Conservation (phyloP, 2,797 vertebrate species). For the Poecilia velifera region DNA sequence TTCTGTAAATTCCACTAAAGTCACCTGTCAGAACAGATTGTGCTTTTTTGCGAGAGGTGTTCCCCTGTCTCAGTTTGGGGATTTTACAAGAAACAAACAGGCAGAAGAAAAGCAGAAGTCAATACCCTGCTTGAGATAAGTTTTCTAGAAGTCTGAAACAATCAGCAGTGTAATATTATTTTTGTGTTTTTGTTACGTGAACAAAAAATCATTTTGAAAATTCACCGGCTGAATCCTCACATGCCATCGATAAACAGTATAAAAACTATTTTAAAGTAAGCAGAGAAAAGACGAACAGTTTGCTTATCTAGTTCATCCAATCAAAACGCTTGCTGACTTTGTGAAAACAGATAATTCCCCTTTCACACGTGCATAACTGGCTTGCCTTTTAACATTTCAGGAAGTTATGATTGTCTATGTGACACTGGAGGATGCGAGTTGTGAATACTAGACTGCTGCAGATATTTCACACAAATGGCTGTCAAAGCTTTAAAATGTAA, state of each 20-base stretch:
- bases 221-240: background rate
- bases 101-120: background rate
- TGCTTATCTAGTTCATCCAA: background rate
- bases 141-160: background rate
- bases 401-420: background rate
- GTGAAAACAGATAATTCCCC: background rate
- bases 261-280: background rate
- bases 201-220: background rate
- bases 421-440: background rate
- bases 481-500: background rate
- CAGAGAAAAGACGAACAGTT: background rate
- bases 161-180: background rate
- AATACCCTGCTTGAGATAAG: too few relatives aligned
- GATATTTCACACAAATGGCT: background rate
- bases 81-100: background rate
- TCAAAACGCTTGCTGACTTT: background rate
- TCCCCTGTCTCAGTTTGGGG: background rate
- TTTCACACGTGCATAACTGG: background rate
- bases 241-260: background rate
- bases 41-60: background rate
- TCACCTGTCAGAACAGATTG: background rate
- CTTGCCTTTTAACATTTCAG: background rate
- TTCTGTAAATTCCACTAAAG: background rate
- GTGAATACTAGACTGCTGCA: background rate
- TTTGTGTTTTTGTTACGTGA: background rate